phyloP scores from a whole-genome alignment of 1,140 invertebrate species.

The Cotesia glomerata region DNA sequence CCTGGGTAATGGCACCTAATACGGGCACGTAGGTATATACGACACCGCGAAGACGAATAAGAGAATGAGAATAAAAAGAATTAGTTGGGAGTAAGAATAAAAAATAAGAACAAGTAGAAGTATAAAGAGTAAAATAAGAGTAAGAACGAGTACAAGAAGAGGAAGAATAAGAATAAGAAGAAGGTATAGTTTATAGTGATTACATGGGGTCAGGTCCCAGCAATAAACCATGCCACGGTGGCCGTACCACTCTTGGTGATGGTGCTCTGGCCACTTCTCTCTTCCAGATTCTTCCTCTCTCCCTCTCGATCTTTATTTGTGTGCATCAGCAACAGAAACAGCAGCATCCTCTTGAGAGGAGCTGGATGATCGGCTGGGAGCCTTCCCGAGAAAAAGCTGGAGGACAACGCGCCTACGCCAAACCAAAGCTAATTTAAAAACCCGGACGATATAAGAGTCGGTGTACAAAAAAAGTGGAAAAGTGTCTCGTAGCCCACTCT shows the following conservation, averaged over 20 bases:
- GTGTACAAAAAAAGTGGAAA: slow-evolving; percentile 18
- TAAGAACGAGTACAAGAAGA: too few relatives aligned
- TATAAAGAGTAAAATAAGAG: slow-evolving; percentile 25
- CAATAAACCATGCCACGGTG: slow-evolving; percentile 61
- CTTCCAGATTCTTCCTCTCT: slow-evolving; percentile 17
- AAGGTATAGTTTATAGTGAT: slow-evolving; percentile 64
- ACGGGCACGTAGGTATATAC: slow-evolving; percentile 49
- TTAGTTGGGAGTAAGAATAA: neutral
- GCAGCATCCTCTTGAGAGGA: slow-evolving; percentile 3
- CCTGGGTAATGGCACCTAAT: slow-evolving; percentile 58
- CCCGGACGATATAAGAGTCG: slow-evolving; percentile 44
- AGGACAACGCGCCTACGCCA: slow-evolving; percentile 56
- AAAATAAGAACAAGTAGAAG: neutral
- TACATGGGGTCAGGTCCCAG: slow-evolving; percentile 62
- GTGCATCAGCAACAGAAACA: slow-evolving; percentile 22
- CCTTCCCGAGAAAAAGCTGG: slow-evolving; percentile 8
- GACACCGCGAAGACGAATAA: slow-evolving; percentile 19
- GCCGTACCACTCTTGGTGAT: slow-evolving; percentile 38
- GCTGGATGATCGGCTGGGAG: slow-evolving; percentile 20
- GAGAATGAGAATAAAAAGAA: neutral
- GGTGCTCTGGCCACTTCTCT: slow-evolving; percentile 29
- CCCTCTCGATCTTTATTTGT: slow-evolving; percentile 24
- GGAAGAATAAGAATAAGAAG: slow-evolving; percentile 32
- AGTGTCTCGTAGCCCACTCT: neutral
- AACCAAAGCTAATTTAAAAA: slow-evolving; percentile 56